Base-by-base conservation (phyloP, 2,888 invertebrate genomes). In the Amphimallon solstitiale region DNA sequence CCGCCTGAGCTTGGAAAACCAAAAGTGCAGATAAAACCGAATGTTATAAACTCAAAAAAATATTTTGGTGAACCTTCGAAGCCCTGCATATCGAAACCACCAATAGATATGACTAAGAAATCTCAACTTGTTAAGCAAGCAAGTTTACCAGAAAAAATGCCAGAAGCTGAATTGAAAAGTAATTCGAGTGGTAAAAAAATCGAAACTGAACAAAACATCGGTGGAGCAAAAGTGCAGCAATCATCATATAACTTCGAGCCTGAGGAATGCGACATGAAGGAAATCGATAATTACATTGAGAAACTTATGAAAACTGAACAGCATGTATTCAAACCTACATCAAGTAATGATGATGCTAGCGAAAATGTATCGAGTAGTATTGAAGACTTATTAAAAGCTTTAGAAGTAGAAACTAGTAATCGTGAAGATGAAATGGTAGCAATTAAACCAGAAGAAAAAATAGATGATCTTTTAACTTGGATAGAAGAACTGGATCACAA, bases 281-380 rank as follows among this genome's bases (percentile, higher is more conserved):
- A 79, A 46, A 74, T 80, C 43, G 82, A 83, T 69, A 72, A 78
- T 73, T 83, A 83, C 59, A 82, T 83, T 37, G 83, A 83, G 71
- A 74, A 80, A 69, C 73, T 83, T 7, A 54, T 83, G 19, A 77
- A 78, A 17, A 80, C 81, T 56, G 80, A 83, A 70, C 79, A 81
- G 19, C 81, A 83, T 69, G 67, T 82, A 6, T 74, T 79, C 70
- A 82, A 81, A 71, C 82, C 83, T 0, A 76, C 80, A 43, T 45
- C 67, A 51, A 52, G 49, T 35, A 71, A 73, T 14, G 66, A 69
- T 12, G 74, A 74, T 29, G 75, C 75, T 3, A 70, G 73, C 9
- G 78, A 77, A 63, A 71, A 74, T 23, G 68, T 77, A 1, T 80
- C 80, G 2, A 80, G 78, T 65, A 83, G 83, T 68, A 82, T 83